phyloP scores from a whole-genome alignment of 2,113 vertebrate species.

The Anoura caudifer region DNA sequence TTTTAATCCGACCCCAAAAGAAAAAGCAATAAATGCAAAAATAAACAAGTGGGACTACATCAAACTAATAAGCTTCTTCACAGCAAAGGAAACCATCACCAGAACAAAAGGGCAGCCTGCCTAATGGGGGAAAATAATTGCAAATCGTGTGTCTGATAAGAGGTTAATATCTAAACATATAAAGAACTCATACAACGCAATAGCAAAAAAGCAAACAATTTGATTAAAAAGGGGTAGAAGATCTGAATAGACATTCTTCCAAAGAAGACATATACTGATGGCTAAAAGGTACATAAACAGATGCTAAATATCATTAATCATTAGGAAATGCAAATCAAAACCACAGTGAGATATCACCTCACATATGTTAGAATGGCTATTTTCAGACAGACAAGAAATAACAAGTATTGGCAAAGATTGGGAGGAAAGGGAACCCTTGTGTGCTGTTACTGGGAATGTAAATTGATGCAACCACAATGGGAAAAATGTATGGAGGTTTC shows the following conservation, averaged over 20 bases:
- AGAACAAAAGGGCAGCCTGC: not conserved
- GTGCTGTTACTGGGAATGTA: not conserved
- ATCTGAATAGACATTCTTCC: not conserved
- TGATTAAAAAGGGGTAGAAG: not conserved
- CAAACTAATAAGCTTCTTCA: not conserved
- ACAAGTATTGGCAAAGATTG: not conserved
- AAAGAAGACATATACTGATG: not conserved
- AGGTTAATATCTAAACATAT: not conserved
- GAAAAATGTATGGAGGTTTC: not conserved
- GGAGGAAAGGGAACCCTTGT: not conserved
- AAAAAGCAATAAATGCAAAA: not conserved
- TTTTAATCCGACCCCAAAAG: not conserved
- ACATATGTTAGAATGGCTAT: not conserved
- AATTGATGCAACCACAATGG: not conserved
- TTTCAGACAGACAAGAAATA: not conserved
- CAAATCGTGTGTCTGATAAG: not conserved
- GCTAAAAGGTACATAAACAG: not conserved
- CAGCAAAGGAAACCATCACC: not conserved
- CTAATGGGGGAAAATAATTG: not conserved
- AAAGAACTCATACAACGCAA: not conserved
- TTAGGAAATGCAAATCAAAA: not conserved
- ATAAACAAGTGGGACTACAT: not conserved
- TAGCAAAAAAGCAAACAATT: not conserved
- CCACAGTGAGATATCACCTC: not conserved
- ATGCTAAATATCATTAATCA: not conserved